Evolutionary conservation across 2,888 invertebrate species (phyloP), one percentile per base, ranked within the genome.

Genomic region (Drosophila neonasuta): DNA sequence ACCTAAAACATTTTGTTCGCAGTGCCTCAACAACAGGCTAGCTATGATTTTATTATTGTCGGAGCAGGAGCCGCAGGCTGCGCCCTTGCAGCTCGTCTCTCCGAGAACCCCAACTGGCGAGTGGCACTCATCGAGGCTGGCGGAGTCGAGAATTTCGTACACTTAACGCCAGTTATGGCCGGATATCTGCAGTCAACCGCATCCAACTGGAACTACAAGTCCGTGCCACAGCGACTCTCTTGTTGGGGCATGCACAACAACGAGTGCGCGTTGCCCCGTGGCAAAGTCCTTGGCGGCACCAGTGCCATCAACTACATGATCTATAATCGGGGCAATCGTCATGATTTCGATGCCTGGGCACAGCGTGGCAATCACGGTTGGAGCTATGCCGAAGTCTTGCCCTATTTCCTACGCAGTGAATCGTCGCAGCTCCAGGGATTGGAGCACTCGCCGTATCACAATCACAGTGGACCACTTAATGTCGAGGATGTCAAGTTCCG

Each of bases 21-120:
- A 80, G 80, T 69, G 11, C 80, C 80, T n/a, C 49, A 44, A n/a
- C 46, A 80, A n/a, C 29, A n/a, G 68, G 92, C 93, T 0, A 92
- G 93, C 34, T 97, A 96, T 86, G 96, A 97, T 89, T 97, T 97
- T 86, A 95, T 97, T 71, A 92, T 96, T 41, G 93, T 97, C 8
- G 97, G 97, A 7, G 95, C 94, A 1, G 97, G 97, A 32, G 96
- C 97, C 8, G 96, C 97, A 88, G 96, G 96, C 20, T 89, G 91
- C 73, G 89, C 90, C 0, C 62, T 91, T 30, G 91, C 91, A 0
- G 90, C 90, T 64, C 88, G 91, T 3, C 87, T 91, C 48, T 86
- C 90, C 2, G 91, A 91, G 79, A 89, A 90, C 75, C 88, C 86
- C 49, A 79, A 90, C 7, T 92, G 92, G 91, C 90, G 88, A 2